phyloP scores from a whole-genome alignment of 2,113 vertebrate genomes.

The Triplophysa siluroides region DNA sequence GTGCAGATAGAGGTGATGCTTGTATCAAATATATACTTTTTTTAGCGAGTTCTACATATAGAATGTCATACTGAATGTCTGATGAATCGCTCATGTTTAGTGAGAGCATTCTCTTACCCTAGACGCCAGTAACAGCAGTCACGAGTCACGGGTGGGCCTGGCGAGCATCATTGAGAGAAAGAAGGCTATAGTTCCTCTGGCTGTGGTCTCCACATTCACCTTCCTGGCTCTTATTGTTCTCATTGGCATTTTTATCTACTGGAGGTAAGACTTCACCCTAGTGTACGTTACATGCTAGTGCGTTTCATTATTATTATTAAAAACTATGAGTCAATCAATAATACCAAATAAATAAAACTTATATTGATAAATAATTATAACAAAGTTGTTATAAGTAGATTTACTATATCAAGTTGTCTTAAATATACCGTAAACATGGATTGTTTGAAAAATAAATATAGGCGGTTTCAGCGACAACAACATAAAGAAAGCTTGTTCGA shows the following conservation, averaged over 20 bases:
- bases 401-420: too few species aligned
- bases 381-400: too few species aligned
- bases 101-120: slow-evolving; percentile 66
- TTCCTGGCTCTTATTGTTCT: slow-evolving; percentile 89
- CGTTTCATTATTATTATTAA: not conserved
- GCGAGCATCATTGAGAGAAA: slow-evolving; percentile 80
- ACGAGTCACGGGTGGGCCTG: slow-evolving; percentile 89
- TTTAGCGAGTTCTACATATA: not conserved
- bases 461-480: too few species aligned
- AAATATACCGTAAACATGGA: too few species aligned
- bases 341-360: too few species aligned
- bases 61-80: not conserved
- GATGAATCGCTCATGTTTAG: not conserved
- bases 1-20: too few species aligned
- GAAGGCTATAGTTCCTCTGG: slow-evolving; percentile 90
- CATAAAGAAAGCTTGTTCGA: too few species aligned
- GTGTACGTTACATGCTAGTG: not conserved
- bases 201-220: slow-evolving; percentile 92
- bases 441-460: too few species aligned
- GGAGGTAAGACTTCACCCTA: slow-evolving; percentile 82
- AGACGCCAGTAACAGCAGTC: slow-evolving; percentile 98
- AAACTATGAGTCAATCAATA: too few species aligned
- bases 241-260: slow-evolving; percentile 94
- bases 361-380: too few species aligned
- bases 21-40: not conserved